These are phyloP conservation scores for Rhagonycha lutea DNA, from an alignment of 2,888 invertebrate species.

Conservation along the genomic window DNA sequence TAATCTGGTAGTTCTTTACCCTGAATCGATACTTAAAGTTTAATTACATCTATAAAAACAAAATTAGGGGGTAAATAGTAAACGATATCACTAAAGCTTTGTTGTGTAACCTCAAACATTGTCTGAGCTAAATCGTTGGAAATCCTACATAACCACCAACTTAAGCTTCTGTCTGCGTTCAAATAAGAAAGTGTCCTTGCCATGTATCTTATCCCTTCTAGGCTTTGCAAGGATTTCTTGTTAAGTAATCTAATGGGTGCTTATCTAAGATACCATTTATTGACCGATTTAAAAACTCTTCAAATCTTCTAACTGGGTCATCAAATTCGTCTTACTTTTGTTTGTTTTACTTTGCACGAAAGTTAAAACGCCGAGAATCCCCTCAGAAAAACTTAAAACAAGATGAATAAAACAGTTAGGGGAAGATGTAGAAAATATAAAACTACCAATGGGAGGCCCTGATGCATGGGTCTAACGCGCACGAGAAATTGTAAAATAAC, in stretches of 20 bases:
- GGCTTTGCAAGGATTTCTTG: conserved; percentile 24
- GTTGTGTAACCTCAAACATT: conserved; percentile 39
- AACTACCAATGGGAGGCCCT: neutral
- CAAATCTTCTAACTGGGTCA: neutral
- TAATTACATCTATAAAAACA: neutral
- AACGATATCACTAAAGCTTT: conserved; percentile 1
- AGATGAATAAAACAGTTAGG: neutral
- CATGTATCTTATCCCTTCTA: conserved; percentile 19
- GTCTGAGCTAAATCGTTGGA: conserved; percentile 37
- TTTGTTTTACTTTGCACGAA: neutral
- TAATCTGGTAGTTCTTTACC: neutral
- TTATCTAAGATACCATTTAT: conserved; percentile 1
- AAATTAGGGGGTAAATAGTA: neutral
- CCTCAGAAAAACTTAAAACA: too few relatives aligned
- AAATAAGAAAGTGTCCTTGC: conserved; percentile 22
- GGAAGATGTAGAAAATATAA: neutral
- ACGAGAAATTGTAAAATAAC: neutral
- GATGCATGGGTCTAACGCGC: too few relatives aligned
- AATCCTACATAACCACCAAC: conserved; percentile 40
- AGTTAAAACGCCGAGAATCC: neutral
- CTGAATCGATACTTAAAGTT: neutral
- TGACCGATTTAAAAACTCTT: neutral
- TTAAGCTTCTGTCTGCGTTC: conserved; percentile 33
- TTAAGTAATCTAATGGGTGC: conserved; percentile 19
- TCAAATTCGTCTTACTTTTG: neutral